Conservation (phyloP, 2,888 invertebrate genomes). For the Tetragonisca angustula region DNA sequence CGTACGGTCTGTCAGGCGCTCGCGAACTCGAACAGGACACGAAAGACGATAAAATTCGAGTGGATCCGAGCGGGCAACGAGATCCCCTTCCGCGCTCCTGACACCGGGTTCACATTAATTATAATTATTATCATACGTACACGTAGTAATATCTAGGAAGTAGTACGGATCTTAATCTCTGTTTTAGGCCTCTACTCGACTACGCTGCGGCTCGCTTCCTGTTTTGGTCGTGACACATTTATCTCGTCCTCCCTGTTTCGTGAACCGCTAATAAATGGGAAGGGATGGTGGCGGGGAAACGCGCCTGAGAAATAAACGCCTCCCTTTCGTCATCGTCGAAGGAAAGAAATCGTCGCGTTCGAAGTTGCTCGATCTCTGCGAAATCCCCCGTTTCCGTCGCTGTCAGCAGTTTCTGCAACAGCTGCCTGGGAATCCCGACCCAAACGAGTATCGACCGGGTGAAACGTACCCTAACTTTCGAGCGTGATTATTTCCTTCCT, state of each 20-base stretch:
- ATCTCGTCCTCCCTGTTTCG: conserved; percentile 16
- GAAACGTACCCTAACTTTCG: conserved; percentile 11
- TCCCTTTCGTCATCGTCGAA: not conserved
- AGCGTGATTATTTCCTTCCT: not conserved
- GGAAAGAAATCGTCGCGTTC: not conserved
- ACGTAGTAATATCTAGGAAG: conserved; percentile 72
- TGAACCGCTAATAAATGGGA: conserved; percentile 5
- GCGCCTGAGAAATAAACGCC: not conserved
- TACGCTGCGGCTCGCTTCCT: conserved; percentile 61
- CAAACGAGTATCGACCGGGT: not conserved
- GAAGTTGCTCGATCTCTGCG: not conserved
- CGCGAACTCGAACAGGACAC: conserved; percentile 23
- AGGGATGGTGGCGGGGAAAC: too few relatives aligned
- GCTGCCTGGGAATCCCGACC: too few relatives aligned
- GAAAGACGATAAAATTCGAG: not conserved
- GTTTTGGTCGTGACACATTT: conserved; percentile 68
- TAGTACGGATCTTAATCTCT: conserved; percentile 62
- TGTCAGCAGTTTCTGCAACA: conserved; percentile 14
- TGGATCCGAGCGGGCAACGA: not conserved
- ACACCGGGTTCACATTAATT: conserved; percentile 58
- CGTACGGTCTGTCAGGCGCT: conserved; percentile 34
- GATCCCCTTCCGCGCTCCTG: conserved; percentile 29
- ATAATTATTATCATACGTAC: conserved; percentile 65
- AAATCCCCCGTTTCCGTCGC: not conserved
- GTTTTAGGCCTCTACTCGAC: conserved; percentile 69